These are phyloP conservation scores for Promerops cafer DNA, from an alignment of 2,113 vertebrate species.

Conservation along the genomic window DNA sequence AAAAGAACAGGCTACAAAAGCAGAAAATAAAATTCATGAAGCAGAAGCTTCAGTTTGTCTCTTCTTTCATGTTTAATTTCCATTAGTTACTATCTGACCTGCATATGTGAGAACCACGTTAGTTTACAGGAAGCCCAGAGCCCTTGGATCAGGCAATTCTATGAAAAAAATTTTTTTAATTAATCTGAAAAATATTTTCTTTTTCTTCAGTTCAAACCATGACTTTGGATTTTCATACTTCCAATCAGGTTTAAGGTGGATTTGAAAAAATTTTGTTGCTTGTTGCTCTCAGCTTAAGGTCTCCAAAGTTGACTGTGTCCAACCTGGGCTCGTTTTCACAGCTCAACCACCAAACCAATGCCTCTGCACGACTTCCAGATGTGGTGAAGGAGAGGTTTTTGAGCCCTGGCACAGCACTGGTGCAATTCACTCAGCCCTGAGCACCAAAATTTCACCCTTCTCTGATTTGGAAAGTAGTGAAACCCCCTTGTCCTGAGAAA, in stretches of 20 bases:
- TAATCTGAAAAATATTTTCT: not conserved
- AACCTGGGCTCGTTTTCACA: not conserved
- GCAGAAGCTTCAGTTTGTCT: not conserved
- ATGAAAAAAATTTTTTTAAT: too few relatives aligned
- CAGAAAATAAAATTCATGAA: slow-evolving; percentile 32
- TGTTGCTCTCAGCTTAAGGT: not conserved
- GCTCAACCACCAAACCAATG: not conserved
- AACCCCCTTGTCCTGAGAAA: not conserved
- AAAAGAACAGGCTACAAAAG: slow-evolving; percentile 11
- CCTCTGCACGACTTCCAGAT: too few relatives aligned
- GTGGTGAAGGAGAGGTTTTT: not conserved
- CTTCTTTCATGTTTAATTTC: not conserved
- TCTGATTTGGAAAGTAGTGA: not conserved
- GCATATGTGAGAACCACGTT: not conserved
- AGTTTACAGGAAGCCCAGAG: not conserved
- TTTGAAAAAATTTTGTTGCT: not conserved
- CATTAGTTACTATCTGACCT: not conserved
- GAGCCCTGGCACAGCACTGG: not conserved
- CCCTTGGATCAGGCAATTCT: not conserved
- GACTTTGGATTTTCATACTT: not conserved
- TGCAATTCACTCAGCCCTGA: too few relatives aligned
- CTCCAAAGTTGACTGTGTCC: rapidly evolving
- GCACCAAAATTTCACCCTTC: not conserved
- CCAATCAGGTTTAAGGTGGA: not conserved
- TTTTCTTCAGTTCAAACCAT: not conserved